Conservation (phyloP, 2,888 invertebrate genomes). For the Cataglyphis albicans region DNA sequence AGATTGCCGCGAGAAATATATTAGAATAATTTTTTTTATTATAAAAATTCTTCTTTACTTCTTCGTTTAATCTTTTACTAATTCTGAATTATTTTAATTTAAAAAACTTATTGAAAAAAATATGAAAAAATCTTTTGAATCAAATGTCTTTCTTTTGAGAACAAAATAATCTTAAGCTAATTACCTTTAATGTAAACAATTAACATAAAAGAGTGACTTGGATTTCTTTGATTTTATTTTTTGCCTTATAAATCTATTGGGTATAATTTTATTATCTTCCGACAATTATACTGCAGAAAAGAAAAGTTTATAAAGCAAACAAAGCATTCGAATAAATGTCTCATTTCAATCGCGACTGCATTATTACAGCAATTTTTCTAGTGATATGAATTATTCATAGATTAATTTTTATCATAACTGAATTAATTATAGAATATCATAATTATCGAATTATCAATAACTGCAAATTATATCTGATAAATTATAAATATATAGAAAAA, state of each 20-base stretch:
- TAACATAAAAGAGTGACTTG: conserved; percentile 13
- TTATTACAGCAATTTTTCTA: conserved; percentile 10
- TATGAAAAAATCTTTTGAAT: conserved; percentile 40
- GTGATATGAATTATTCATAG: not conserved
- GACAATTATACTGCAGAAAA: not conserved
- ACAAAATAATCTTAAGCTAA: conserved; percentile 22
- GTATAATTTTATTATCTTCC: not conserved
- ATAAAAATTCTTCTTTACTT: not conserved
- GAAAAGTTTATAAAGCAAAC: not conserved
- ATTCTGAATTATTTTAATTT: no score
- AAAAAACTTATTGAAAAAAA: conserved; percentile 29
- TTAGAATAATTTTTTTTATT: not conserved
- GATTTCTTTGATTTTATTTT: conserved; percentile 21
- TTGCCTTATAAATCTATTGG: not conserved
- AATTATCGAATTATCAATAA: not conserved
- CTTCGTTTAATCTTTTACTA: not conserved
- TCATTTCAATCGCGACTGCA: not conserved
- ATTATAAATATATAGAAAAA: not conserved
- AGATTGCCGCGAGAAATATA: not conserved
- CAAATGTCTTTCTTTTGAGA: not conserved
- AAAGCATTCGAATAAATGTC: not conserved
- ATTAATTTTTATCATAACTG: not conserved
- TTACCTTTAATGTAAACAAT: conserved; percentile 33
- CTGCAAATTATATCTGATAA: conserved; percentile 2
- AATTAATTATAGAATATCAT: not conserved